Conservation (phyloP, 1,140 invertebrate species). For the Listronotus bonariensis region DNA sequence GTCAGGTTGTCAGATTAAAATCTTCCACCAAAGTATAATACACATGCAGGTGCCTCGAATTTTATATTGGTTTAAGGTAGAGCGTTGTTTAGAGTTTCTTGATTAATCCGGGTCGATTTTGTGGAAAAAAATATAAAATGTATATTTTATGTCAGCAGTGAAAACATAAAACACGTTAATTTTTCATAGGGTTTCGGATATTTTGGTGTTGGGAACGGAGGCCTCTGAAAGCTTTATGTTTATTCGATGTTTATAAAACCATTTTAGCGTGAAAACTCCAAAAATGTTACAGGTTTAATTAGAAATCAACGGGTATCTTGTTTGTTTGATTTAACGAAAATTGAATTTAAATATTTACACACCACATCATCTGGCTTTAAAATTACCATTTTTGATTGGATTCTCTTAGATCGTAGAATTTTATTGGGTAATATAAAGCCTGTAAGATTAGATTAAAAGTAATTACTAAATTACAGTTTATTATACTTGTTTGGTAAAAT, state of each 20-base stretch:
- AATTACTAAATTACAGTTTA: too few species aligned
- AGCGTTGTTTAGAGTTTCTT: conserved; percentile 9
- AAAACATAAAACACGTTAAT: conserved; percentile 24
- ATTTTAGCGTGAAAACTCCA: too few species aligned
- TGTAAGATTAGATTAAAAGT: too few species aligned
- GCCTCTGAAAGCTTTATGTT: conserved; percentile 13
- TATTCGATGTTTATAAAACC: conserved; percentile 12
- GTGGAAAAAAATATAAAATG: conserved; percentile 29
- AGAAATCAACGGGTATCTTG: too few species aligned
- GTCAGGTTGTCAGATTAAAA: conserved; percentile 36
- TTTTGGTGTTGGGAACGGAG: conserved; percentile 10
- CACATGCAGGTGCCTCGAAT: conserved; percentile 31
- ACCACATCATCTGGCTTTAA: too few species aligned
- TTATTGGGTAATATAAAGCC: too few species aligned
- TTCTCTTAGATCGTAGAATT: too few species aligned
- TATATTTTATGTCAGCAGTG: conserved; percentile 1
- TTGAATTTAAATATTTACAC: too few species aligned
- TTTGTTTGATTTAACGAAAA: too few species aligned
- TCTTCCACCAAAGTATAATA: conserved; percentile 13
- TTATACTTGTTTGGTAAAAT: too few species aligned
- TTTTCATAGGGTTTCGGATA: conserved; percentile 15
- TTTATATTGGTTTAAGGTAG: conserved; percentile 17
- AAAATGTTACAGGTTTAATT: too few species aligned
- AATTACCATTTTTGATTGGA: too few species aligned
- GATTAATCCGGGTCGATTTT: conserved; percentile 26